These are phyloP conservation scores for Rosalia funebris DNA, from an alignment of 2,888 invertebrate species.

Conservation along the genomic window DNA sequence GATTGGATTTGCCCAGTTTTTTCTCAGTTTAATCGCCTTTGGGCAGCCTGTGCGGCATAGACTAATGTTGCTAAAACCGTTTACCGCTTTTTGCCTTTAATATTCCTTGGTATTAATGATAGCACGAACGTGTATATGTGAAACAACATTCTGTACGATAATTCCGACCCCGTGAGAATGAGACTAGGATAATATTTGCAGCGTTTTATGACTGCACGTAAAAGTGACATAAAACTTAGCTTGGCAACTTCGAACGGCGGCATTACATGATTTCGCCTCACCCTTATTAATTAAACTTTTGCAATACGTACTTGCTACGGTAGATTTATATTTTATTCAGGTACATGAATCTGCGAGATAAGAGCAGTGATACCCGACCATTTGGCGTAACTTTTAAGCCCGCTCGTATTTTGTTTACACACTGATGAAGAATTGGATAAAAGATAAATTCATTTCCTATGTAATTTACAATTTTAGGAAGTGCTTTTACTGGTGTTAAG, in stretches of 20 bases:
- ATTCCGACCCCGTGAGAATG: background rate
- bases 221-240: conserved; percentile 20
- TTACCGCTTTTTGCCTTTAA: conserved; percentile 14
- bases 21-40: conserved; percentile 14
- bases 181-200: conserved; percentile 15
- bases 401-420: too few relatives aligned
- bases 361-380: too few relatives aligned
- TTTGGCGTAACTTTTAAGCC: too few relatives aligned
- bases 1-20: conserved; percentile 25
- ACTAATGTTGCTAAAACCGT: conserved; percentile 12
- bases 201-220: conserved; percentile 19
- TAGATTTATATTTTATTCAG: too few relatives aligned
- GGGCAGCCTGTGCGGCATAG: conserved; percentile 9
- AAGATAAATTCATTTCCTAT: too few relatives aligned
- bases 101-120: conserved; percentile 20
- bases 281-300: too few relatives aligned
- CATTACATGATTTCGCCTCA: conserved; percentile 5
- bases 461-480: too few relatives aligned
- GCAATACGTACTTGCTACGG: too few relatives aligned
- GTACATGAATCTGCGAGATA: too few relatives aligned
- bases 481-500: too few relatives aligned
- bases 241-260: conserved; percentile 10
- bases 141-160: conserved; percentile 16
- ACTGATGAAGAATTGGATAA: too few relatives aligned
- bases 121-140: conserved; percentile 13